phyloP scores from a whole-genome alignment of 2,113 vertebrate genomes.

The Sylvilagus bachmani region DNA sequence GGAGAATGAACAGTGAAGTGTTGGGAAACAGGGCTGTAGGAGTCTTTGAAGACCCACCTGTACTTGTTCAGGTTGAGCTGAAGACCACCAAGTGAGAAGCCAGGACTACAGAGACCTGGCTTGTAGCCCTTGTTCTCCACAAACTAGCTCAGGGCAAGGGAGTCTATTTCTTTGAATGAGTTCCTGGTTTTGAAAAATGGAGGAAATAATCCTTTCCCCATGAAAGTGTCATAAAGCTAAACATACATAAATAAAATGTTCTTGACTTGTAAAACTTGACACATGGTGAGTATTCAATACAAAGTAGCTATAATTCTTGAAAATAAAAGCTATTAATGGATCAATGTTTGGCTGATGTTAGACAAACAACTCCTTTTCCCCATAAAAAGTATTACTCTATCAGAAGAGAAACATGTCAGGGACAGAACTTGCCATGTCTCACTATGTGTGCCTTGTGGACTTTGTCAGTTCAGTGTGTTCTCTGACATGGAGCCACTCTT shows the following conservation, averaged over 20 bases:
- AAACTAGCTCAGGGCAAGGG: not conserved
- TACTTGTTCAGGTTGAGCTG: not conserved
- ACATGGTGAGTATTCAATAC: not conserved
- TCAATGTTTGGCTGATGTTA: not conserved
- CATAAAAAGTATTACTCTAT: not conserved
- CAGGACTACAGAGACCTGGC: too few relatives aligned
- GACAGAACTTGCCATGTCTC: not conserved
- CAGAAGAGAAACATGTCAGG: not conserved
- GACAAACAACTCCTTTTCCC: not conserved
- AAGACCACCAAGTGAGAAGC: not conserved
- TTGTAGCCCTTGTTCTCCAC: not conserved
- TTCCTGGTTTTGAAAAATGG: not conserved
- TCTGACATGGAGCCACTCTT: not conserved
- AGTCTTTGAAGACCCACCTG: not conserved
- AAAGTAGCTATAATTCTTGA: not conserved
- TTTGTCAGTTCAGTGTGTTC: not conserved
- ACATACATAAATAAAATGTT: not conserved
- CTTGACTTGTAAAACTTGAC: not conserved
- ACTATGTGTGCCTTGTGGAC: fast-evolving
- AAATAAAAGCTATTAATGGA: not conserved
- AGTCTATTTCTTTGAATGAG: not conserved
- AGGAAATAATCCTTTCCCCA: not conserved
- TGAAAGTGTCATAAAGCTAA: not conserved
- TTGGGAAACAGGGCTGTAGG: not conserved
- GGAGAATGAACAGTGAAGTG: not conserved